phyloP scores from a whole-genome alignment of 2,113 vertebrate species.

The Centropus bengalensis region DNA sequence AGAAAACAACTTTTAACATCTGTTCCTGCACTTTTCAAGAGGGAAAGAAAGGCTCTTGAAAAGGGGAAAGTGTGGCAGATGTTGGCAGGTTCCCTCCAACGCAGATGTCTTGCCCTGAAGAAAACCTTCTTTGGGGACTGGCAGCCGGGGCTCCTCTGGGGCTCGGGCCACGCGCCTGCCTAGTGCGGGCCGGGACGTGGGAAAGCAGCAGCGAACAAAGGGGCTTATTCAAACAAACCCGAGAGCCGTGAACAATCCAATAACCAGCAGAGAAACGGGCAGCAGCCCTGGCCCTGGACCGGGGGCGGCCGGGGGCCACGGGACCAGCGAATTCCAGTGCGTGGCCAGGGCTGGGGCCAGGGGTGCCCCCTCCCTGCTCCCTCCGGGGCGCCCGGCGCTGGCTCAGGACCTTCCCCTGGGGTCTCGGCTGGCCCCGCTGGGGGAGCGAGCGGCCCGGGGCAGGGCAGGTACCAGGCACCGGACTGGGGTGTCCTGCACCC shows the following conservation, averaged over 20 bases:
- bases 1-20: constrained; percentile 78
- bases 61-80: constrained; percentile 76
- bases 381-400: fast-evolving
- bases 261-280: constrained; percentile 77
- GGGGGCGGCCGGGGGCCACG: background rate
- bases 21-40: constrained; percentile 72
- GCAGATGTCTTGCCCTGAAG: constrained; percentile 77
- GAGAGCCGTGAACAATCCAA: constrained; percentile 86
- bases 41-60: constrained; percentile 55
- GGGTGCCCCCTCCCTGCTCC: background rate
- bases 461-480: no score
- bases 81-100: constrained; percentile 72
- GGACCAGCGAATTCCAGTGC: fast-evolving
- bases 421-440: background rate
- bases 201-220: constrained; percentile 87
- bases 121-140: constrained; percentile 66
- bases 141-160: constrained; percentile 71
- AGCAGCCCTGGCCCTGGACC: background rate
- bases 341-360: background rate
- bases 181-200: constrained; percentile 85
- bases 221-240: constrained; percentile 83
- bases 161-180: constrained; percentile 86
- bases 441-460: background rate
- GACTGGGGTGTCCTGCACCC: background rate
- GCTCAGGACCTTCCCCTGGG: background rate